Base-by-base conservation (phyloP, 1,140 invertebrate genomes). In the Rhyacophila brunnea region DNA sequence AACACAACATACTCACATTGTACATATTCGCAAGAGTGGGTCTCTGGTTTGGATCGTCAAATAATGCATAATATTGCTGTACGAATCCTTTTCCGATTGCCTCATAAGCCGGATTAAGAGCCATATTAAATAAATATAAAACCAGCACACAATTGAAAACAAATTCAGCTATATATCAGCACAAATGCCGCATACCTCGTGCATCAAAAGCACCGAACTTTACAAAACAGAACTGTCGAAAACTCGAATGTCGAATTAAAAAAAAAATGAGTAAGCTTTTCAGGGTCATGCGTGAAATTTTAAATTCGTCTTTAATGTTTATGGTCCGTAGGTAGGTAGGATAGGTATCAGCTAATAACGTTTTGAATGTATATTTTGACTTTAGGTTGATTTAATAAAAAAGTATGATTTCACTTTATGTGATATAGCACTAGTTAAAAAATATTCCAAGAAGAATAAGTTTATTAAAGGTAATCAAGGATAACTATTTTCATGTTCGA, bases 61-160 rank as follows among this genome's bases (percentile, higher is more conserved):
- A 96, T 64, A 93, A 71, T 32, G 83, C 81, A 75, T 96, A 96
- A 80, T 96, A 96, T 80, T 95, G 92, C 66, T 92, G 87, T 32
- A 95, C 92, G 74, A 96, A 96, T 62, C 89, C 88, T 79, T 93
- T 93, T 53, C 92, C 93, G 70, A 96, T 95, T 23, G 86, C 88
- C 71, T 94, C 91, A 71, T 94, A 96, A 68, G 91, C 87, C 55
- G 88, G 87, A 80, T 96, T 95, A 58, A 95, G 78, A 68, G 89
- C 83, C 91, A 93, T 92, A 73, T 72, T 73, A 57, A 66, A 51
- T 63, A 49, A 32, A 42, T 49, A 42, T 44, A 44, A 50, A 44
- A 14, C 19, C 40, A 23, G 45, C 40, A 13, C 42, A 43, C n/a
- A 19, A 44, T 32, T 20, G 47, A 57, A 18, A 57, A 57, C 36